phyloP scores from a whole-genome alignment of 2,888 invertebrate genomes.

The Ditula angustiorana region DNA sequence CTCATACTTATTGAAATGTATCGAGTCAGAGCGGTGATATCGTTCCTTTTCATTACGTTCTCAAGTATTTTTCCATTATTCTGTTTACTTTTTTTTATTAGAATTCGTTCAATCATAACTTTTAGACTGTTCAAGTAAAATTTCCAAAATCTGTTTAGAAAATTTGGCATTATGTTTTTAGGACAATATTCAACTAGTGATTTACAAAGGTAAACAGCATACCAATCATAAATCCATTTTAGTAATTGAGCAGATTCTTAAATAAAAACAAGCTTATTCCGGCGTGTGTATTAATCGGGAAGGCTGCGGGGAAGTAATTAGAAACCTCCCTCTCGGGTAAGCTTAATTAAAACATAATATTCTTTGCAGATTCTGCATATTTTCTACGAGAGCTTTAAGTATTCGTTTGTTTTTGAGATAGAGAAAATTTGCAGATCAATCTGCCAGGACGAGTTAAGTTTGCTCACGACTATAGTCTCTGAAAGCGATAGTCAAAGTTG shows the following conservation, averaged over 20 bases:
- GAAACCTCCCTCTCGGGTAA: slow-evolving; percentile 46
- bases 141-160: not conserved
- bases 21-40: slow-evolving; percentile 1
- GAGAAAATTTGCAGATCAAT: too few species aligned
- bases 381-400: slow-evolving; percentile 35
- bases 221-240: slow-evolving; percentile 20
- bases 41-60: slow-evolving; percentile 8
- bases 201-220: slow-evolving; percentile 17
- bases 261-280: slow-evolving; percentile 45
- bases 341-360: slow-evolving; percentile 56
- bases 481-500: too few species aligned
- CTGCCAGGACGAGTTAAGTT: too few species aligned
- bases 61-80: not conserved
- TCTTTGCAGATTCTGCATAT: slow-evolving; percentile 47
- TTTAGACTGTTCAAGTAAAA: not conserved
- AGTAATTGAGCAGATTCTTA: slow-evolving; percentile 36
- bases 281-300: slow-evolving; percentile 47
- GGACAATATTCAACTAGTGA: not conserved
- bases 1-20: slow-evolving; percentile 21
- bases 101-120: not conserved
- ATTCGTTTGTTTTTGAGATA: slow-evolving; percentile 5
- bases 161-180: too few species aligned
- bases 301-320: slow-evolving; percentile 51
- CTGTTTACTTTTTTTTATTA: not conserved
- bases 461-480: too few species aligned